phyloP scores from a whole-genome alignment of 2,888 invertebrate genomes.

The Platerodrilus igneus region DNA sequence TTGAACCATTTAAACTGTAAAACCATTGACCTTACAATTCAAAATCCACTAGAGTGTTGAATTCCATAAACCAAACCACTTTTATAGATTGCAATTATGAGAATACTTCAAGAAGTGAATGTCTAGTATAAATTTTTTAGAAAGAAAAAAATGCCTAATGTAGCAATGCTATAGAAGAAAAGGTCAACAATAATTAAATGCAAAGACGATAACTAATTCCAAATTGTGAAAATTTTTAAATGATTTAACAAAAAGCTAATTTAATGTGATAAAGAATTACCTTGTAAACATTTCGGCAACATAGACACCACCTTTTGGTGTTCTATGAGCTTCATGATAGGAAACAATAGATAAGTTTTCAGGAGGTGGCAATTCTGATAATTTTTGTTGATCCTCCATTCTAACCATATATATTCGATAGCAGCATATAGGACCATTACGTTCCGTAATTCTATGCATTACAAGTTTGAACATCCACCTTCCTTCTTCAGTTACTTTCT shows the following conservation, averaged over 20 bases:
- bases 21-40: too few species aligned
- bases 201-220: too few species aligned
- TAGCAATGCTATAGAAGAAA: too few species aligned
- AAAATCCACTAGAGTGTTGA: too few species aligned
- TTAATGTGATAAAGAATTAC: constrained; percentile 43
- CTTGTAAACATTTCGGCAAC: constrained; percentile 80
- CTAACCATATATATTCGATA: constrained; percentile 77
- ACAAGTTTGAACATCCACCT: constrained; percentile 71
- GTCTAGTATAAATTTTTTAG: too few species aligned
- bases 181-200: too few species aligned
- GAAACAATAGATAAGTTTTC: constrained; percentile 65
- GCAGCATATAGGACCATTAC: constrained; percentile 85
- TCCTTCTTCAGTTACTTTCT: constrained; percentile 59
- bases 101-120: too few species aligned
- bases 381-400: constrained; percentile 57
- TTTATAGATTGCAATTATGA: too few species aligned
- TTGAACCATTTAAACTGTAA: too few species aligned
- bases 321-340: constrained; percentile 68
- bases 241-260: neutral
- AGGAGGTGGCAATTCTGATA: constrained; percentile 64
- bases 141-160: too few species aligned
- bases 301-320: constrained; percentile 70
- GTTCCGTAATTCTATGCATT: constrained; percentile 72
- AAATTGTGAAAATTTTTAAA: too few species aligned
- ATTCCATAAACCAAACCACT: too few species aligned